Percentiles rank a stretch among this genome's conserved stretches.
phyloP scores from a whole-genome alignment of 2,113 vertebrate genomes.

The Propithecus coquereli region DNA sequence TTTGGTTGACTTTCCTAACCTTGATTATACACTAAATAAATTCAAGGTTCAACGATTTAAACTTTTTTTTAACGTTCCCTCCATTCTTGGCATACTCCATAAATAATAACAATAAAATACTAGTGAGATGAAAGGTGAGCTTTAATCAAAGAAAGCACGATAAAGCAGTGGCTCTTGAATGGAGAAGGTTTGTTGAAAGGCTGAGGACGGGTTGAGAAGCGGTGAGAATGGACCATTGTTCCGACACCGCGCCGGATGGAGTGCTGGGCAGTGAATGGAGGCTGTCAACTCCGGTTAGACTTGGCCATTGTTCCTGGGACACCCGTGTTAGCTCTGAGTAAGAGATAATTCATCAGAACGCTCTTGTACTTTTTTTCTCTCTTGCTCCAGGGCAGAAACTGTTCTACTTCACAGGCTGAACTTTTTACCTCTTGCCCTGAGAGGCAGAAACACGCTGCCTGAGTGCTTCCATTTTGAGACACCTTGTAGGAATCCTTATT shows the following conservation, averaged over 20 bases:
- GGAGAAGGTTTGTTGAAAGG: slow-evolving; percentile 72
- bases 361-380: slow-evolving; percentile 10
- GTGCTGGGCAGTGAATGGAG: slow-evolving; percentile 34
- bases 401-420: slow-evolving; percentile 60
- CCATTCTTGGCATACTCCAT: not conserved
- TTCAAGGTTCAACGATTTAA: not conserved
- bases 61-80: not conserved
- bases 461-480: slow-evolving; percentile 57
- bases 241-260: not conserved
- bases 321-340: slow-evolving; percentile 31
- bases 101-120: slow-evolving; percentile 53
- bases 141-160: slow-evolving; percentile 46
- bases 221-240: slow-evolving; percentile 41
- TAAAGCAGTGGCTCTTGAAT: slow-evolving; percentile 43
- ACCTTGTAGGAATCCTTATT: slow-evolving; percentile 69
- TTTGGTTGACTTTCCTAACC: not conserved
- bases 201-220: not conserved
- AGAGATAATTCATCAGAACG: slow-evolving; percentile 65
- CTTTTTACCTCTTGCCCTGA: slow-evolving; percentile 62
- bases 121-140: slow-evolving; percentile 39
- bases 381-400: slow-evolving; percentile 44
- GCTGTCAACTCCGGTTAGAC: slow-evolving; percentile 8
- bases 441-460: slow-evolving; percentile 69
- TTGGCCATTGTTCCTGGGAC: slow-evolving; percentile 62
- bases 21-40: not conserved